phyloP scores from a whole-genome alignment of 2,888 invertebrate genomes.

The Harmothoe impar region DNA sequence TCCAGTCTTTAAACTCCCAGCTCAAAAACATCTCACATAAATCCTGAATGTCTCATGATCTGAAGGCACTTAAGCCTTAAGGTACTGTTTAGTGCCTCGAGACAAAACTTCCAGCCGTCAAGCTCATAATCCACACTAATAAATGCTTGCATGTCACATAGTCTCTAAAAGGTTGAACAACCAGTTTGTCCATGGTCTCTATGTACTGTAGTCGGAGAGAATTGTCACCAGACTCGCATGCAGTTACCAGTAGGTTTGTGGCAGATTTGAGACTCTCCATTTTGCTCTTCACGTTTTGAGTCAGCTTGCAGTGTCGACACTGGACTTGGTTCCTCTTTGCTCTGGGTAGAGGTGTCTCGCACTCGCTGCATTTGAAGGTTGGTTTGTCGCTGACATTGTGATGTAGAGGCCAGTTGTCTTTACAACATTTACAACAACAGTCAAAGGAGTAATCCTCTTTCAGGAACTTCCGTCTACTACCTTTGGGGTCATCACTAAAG shows the following conservation, averaged over 20 bases:
- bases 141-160: constrained; percentile 82
- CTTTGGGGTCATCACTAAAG: too few relatives aligned
- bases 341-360: constrained; percentile 74
- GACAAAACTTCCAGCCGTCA: too few relatives aligned
- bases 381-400: constrained; percentile 75
- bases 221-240: constrained; percentile 71
- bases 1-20: too few relatives aligned
- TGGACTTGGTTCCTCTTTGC: constrained; percentile 56
- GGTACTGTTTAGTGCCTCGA: too few relatives aligned
- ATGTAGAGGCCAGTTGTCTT: constrained; percentile 80
- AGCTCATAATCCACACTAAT: too few relatives aligned
- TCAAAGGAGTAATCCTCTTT: constrained; percentile 89
- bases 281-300: constrained; percentile 65
- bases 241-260: constrained; percentile 48
- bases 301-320: neutral
- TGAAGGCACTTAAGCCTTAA: too few relatives aligned
- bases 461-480: too few relatives aligned
- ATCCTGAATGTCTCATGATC: too few relatives aligned
- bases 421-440: constrained; percentile 90
- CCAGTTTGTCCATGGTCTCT: constrained; percentile 71
- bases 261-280: constrained; percentile 67
- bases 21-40: too few relatives aligned
- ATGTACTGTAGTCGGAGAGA: too few relatives aligned
- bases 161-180: constrained; percentile 79
- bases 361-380: constrained; percentile 77